phyloP scores from a whole-genome alignment of 1,140 invertebrate genomes.

The Subanguina moxae region DNA sequence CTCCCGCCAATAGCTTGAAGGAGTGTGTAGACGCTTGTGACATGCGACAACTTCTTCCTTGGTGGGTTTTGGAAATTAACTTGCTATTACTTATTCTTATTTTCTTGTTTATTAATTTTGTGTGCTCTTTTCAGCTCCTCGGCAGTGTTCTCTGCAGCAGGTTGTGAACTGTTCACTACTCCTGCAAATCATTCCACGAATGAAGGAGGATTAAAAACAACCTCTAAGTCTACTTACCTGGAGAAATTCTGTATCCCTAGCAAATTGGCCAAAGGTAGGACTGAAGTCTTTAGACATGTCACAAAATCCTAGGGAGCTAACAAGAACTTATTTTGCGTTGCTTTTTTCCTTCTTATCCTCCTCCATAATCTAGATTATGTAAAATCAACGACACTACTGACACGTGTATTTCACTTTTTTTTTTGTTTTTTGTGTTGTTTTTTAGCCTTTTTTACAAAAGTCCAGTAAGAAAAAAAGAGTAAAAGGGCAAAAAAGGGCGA shows the following conservation, averaged over 20 bases:
- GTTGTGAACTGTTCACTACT: slow-evolving; percentile 15
- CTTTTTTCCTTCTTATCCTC: no score
- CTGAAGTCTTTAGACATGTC: no score
- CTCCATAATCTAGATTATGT: no score
- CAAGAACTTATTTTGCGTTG: no score
- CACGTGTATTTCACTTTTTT: no score
- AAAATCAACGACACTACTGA: no score
- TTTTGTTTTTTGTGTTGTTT: no score
- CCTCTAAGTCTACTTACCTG: slow-evolving; percentile 10
- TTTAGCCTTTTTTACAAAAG: no score
- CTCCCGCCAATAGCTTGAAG: background rate
- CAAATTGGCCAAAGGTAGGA: slow-evolving; percentile 3
- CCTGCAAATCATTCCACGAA: slow-evolving; percentile 10
- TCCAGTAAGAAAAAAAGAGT: no score
- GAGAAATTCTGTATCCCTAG: slow-evolving; percentile 13
- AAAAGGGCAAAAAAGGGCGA: no score
- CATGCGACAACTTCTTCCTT: slow-evolving; percentile 3
- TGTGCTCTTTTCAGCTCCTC: slow-evolving; percentile 11
- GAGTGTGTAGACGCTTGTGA: slow-evolving; percentile 28
- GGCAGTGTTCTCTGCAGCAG: slow-evolving; percentile 18
- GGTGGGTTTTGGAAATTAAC: slow-evolving; percentile 1
- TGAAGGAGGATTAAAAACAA: slow-evolving; percentile 6
- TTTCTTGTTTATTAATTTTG: slow-evolving; percentile 11
- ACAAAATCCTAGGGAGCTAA: no score
- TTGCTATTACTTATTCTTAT: slow-evolving; percentile 15